Percentiles rank a stretch among this genome's conserved stretches.
Conservation (phyloP, 2,797 vertebrate species). For the Brotogeris chrysoptera region DNA sequence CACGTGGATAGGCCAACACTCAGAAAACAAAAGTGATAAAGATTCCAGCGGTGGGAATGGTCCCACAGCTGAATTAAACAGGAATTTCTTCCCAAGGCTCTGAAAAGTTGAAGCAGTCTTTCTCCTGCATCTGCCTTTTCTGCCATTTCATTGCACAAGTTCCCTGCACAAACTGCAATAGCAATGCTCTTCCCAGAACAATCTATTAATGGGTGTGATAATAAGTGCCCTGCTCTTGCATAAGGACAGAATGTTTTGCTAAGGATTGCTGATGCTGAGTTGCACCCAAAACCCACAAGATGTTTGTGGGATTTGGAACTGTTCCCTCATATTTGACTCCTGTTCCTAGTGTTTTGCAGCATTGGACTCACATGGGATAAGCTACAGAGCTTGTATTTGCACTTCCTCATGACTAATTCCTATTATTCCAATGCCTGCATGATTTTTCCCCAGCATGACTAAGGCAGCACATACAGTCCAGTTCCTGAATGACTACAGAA, state of each 20-base stretch:
- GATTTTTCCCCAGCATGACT: constrained; percentile 14
- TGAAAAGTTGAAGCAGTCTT: not conserved
- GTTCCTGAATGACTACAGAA: not conserved
- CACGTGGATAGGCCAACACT: not conserved
- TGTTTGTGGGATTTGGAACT: constrained; percentile 39
- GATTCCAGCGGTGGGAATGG: not conserved
- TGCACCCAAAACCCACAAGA: constrained; percentile 54
- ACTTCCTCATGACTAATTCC: constrained; percentile 57
- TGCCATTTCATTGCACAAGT: constrained; percentile 29
- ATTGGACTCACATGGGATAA: not conserved
- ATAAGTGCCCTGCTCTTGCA: constrained; percentile 3
- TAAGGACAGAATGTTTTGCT: constrained; percentile 44
- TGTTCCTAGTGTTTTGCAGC: not conserved
- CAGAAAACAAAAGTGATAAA: not conserved
- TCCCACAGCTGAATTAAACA: not conserved
- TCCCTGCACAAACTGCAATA: constrained; percentile 4
- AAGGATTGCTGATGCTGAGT: constrained; percentile 45
- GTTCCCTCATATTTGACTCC: constrained; percentile 4
- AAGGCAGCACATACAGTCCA: not conserved
- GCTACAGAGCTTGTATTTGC: not conserved
- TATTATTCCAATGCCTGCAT: constrained; percentile 10
- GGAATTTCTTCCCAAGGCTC: not conserved
- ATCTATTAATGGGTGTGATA: constrained; percentile 10
- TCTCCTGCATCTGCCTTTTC: not conserved
- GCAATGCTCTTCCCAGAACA: constrained; percentile 42